Conservation (phyloP, 2,888 invertebrate genomes). For the Melanophora roralis region DNA sequence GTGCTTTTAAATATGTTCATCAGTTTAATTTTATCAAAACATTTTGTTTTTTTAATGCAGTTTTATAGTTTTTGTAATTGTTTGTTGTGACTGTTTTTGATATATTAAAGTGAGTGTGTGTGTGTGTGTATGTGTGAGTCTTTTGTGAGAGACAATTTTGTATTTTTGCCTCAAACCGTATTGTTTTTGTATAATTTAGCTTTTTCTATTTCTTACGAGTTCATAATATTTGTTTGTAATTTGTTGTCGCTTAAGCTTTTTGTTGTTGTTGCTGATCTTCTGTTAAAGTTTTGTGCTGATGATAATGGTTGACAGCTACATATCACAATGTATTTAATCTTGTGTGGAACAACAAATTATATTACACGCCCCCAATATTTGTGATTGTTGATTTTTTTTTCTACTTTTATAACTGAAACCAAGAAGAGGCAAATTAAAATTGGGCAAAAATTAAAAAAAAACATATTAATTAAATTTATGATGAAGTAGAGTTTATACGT, state of each 20-base stretch:
- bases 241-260: not conserved
- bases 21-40: conserved; percentile 5
- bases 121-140: not conserved
- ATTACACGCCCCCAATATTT: conserved; percentile 62
- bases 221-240: not conserved
- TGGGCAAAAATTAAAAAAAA: conserved; percentile 25
- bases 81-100: conserved; percentile 45
- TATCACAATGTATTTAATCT: conserved; percentile 53
- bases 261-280: conserved; percentile 5
- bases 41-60: conserved; percentile 13
- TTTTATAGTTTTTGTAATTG: conserved; percentile 39
- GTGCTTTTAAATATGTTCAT: not conserved
- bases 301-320: conserved; percentile 44
- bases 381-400: conserved; percentile 5
- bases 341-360: conserved; percentile 55
- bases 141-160: not conserved
- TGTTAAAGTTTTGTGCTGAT: conserved; percentile 20
- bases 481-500: not conserved
- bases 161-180: not conserved
- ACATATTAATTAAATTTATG: not conserved
- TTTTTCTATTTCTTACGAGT: conserved; percentile 2
- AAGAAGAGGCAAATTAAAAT: not conserved
- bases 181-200: not conserved
- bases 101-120: not conserved
- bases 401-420: conserved; percentile 4